Base-by-base conservation (phyloP, 1,140 invertebrate species). In the Chironomus tepperi region DNA sequence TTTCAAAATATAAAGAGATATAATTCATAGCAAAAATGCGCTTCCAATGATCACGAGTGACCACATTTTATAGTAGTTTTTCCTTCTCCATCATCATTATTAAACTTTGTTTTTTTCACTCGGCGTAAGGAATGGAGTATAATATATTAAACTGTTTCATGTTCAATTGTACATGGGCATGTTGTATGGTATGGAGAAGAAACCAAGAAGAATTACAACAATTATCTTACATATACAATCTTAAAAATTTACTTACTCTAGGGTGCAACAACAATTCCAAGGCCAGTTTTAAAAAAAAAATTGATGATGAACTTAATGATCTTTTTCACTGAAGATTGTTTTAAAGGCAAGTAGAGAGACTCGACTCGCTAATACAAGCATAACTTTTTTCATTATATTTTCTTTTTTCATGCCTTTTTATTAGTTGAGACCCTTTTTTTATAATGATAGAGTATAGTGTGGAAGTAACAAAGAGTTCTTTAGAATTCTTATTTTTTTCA, bases 151-250 rank as follows among this genome's bases (percentile, higher is more conserved):
- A 57, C 47, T 34, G 24, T 34, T 34, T 57, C 47, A 57, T 57
- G 47, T 57, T n/a, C 47, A 34, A 34, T 34, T 34, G n/a, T n/a
- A n/a, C n/a, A n/a, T n/a, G n/a, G n/a, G n/a, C n/a, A n/a, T n/a
- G 24, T 34, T 34, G 24, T 34, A 34, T 5, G n/a, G n/a, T n/a
- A 34, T 34, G 24, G 24, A n/a, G 47, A 57, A 70, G 65, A 70
- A 18, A 18, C 65, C 16, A 9, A 9, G 16, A 21, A 70, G 19
- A 70, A 70, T 70, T 19, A 70, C 65, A 70, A 70, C 65, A 70
- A 70, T 70, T 70, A 70, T 18, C 65, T 70, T 21, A 70, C 65
- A 9, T 16, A 70, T 21, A 70, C 65, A 15, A 19, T 70, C 65
- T 67, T 16, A 19, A 8, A 15, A 19, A 19, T 7, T 21, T 34